These are phyloP conservation scores for Melanostoma mellinum DNA, from an alignment of 2,888 invertebrate genomes.

Conservation along the genomic window DNA sequence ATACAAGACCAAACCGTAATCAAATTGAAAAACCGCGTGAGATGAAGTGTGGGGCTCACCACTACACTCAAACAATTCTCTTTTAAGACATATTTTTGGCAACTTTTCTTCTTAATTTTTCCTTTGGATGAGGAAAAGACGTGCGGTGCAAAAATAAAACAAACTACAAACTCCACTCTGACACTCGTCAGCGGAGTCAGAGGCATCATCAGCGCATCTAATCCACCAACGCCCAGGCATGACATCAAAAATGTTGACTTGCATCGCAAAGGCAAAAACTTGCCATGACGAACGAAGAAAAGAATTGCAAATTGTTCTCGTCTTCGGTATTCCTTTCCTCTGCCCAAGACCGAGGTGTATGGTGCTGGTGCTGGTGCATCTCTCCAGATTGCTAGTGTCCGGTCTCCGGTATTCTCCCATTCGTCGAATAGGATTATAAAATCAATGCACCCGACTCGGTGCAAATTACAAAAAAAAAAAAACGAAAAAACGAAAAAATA, in stretches of 20 bases:
- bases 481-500: slow-evolving; percentile 15
- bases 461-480: slow-evolving; percentile 46
- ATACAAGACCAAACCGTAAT: slow-evolving; percentile 45
- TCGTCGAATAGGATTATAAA: slow-evolving; percentile 64
- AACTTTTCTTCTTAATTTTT: slow-evolving; percentile 12
- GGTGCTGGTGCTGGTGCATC: slow-evolving; percentile 32
- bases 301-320: slow-evolving; percentile 30
- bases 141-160: slow-evolving; percentile 9
- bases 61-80: slow-evolving; percentile 32
- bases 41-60: slow-evolving; percentile 39
- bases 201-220: slow-evolving; percentile 4
- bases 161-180: not conserved
- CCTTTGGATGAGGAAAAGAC: slow-evolving; percentile 2
- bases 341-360: not conserved
- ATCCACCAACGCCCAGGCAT: slow-evolving; percentile 27
- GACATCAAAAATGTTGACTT: slow-evolving; percentile 19
- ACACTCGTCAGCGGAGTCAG: not conserved
- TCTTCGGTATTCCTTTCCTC: slow-evolving; percentile 2
- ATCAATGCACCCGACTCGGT: slow-evolving; percentile 65
- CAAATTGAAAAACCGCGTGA: slow-evolving; percentile 63
- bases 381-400: slow-evolving; percentile 51
- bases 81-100: slow-evolving; percentile 51
- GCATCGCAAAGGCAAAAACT: not conserved
- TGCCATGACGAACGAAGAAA: slow-evolving; percentile 16
- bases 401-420: slow-evolving; percentile 45